Evolutionary conservation across 2,888 invertebrate genomes (phyloP).

Genomic region (Orthosia gothica): DNA sequence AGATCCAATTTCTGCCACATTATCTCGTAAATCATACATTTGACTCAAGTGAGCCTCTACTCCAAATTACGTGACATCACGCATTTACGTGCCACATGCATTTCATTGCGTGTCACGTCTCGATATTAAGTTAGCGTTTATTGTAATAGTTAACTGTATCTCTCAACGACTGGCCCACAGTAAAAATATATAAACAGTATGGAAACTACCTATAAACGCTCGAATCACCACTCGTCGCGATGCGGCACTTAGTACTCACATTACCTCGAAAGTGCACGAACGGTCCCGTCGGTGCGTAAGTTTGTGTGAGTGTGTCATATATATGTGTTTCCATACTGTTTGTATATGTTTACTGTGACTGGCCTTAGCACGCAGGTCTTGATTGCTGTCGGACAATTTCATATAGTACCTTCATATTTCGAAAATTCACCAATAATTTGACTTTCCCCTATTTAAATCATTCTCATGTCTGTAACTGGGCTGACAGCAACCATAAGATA

Average conservation of each 20-base stretch:
- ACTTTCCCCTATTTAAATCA: neutral
- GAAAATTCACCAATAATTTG: neutral
- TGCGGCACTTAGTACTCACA: no score
- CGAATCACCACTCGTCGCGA: no score
- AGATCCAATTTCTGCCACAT: conserved; percentile 1
- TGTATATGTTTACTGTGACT: no score
- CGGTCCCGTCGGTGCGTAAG: no score
- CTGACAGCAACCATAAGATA: neutral
- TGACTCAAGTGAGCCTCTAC: conserved; percentile 13
- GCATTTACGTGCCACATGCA: conserved; percentile 42
- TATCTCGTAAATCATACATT: conserved; percentile 35
- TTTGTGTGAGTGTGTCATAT: no score
- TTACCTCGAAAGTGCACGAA: no score
- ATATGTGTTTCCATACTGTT: no score
- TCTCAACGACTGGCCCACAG: neutral
- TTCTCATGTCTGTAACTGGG: neutral
- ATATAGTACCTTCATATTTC: neutral
- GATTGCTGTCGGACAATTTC: neutral
- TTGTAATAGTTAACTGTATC: conserved; percentile 16
- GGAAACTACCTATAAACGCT: no score
- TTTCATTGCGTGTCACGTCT: conserved; percentile 19
- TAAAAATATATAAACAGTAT: no score
- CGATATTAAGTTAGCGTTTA: conserved; percentile 8
- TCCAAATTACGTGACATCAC: conserved; percentile 40
- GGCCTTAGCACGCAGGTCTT: neutral